Evolutionary conservation across 2,113 vertebrate genomes (phyloP).

Genomic region (Podarcis raffonei): DNA sequence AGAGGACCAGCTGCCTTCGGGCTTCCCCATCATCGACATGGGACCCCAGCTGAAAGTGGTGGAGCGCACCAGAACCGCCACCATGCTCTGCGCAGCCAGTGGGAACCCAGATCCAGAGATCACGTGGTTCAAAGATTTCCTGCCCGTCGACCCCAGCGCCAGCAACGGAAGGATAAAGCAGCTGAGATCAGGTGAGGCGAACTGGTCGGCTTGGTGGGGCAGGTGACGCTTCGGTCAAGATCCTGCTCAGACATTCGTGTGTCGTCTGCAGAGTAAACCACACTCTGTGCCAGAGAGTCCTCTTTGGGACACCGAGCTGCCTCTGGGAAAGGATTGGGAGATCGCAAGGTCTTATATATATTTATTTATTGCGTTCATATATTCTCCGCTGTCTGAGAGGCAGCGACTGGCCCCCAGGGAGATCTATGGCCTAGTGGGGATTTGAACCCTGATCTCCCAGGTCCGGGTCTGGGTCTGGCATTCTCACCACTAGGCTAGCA

Average conservation of each 20-base stretch:
- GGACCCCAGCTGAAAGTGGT: constrained; percentile 98
- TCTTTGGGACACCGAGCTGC: neutral
- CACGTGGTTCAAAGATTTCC: constrained; percentile 98
- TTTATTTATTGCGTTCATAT: no score
- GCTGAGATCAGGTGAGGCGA: constrained; percentile 90
- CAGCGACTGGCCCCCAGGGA: no score
- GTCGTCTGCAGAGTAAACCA: no score
- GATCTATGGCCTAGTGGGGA: no score
- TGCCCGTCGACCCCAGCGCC: constrained; percentile 92
- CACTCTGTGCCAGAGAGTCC: no score
- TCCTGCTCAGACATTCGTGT: neutral
- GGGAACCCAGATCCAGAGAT: constrained; percentile 98
- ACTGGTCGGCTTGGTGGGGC: neutral
- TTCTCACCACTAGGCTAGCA: neutral
- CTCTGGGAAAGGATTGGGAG: no score
- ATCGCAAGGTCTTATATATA: no score
- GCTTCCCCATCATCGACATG: constrained; percentile 98
- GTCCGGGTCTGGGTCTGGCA: no score
- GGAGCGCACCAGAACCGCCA: constrained; percentile 93
- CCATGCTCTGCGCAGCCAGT: constrained; percentile 97
- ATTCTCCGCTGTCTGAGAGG: no score
- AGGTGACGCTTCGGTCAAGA: fast-evolving
- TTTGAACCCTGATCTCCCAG: no score
- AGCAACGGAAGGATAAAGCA: constrained; percentile 96
- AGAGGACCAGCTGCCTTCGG: constrained; percentile 95